phyloP scores from a whole-genome alignment of 2,888 invertebrate species.

The Parthenolecanium corni region DNA sequence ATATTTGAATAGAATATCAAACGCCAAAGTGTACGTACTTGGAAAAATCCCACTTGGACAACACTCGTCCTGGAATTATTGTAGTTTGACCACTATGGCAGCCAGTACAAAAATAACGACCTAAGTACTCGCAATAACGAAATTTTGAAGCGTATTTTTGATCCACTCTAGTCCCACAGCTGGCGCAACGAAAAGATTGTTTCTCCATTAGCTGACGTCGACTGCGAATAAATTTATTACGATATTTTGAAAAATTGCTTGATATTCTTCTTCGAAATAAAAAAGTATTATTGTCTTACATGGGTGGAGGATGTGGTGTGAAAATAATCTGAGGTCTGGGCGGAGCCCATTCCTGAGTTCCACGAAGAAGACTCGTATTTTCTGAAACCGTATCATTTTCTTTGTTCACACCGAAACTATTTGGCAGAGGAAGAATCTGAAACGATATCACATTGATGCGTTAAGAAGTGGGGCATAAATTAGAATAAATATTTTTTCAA shows the following conservation, averaged over 20 bases:
- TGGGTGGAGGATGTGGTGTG: constrained; percentile 55
- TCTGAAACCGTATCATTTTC: constrained; percentile 47
- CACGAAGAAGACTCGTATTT: constrained; percentile 48
- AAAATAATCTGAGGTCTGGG: constrained; percentile 73
- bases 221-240: constrained; percentile 39
- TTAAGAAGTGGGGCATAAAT: too few relatives aligned
- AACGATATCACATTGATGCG: too few relatives aligned
- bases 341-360: constrained; percentile 73
- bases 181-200: constrained; percentile 70
- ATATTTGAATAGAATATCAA: too few relatives aligned
- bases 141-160: constrained; percentile 58
- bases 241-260: constrained; percentile 31
- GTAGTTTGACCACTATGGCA: constrained; percentile 69
- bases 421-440: constrained; percentile 60
- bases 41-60: constrained; percentile 53
- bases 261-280: neutral
- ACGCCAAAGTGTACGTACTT: too few relatives aligned
- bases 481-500: too few relatives aligned
- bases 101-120: constrained; percentile 73
- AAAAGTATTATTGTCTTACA: constrained; percentile 43
- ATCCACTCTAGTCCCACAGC: constrained; percentile 70
- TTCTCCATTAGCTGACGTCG: constrained; percentile 52
- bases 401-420: constrained; percentile 55
- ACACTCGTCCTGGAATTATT: constrained; percentile 55
- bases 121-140: constrained; percentile 71